phyloP scores from a whole-genome alignment of 2,888 invertebrate species.

The Ephialtes manifestator region DNA sequence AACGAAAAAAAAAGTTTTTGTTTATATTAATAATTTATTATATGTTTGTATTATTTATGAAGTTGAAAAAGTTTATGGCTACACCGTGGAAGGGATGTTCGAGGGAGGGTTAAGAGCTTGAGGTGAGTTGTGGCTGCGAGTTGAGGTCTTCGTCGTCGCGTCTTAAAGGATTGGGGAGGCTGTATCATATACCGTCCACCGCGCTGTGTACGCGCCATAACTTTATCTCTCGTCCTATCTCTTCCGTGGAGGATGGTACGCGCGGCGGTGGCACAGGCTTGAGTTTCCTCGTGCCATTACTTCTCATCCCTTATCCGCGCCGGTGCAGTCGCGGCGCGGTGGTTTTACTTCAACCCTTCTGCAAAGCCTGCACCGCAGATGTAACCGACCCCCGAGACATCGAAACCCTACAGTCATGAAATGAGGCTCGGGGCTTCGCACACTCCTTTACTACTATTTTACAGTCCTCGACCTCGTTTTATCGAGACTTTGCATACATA shows the following conservation, averaged over 20 bases:
- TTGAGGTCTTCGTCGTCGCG: constrained; percentile 10
- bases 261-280: constrained; percentile 27
- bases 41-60: constrained; percentile 15
- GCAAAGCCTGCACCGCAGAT: constrained; percentile 32
- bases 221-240: constrained; percentile 71
- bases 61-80: background rate
- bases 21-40: background rate
- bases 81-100: background rate
- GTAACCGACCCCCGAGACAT: constrained; percentile 48
- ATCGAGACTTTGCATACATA: constrained; percentile 10
- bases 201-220: constrained; percentile 68
- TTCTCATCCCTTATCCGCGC: constrained; percentile 72
- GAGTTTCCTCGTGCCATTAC: constrained; percentile 72
- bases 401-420: constrained; percentile 21
- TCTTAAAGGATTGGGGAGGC: constrained; percentile 16
- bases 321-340: constrained; percentile 56
- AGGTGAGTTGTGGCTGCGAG: constrained; percentile 8
- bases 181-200: constrained; percentile 11
- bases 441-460: constrained; percentile 35
- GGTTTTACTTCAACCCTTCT: constrained; percentile 46
- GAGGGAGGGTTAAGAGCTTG: constrained; percentile 17
- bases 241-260: constrained; percentile 48
- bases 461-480: background rate
- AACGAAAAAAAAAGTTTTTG: background rate
- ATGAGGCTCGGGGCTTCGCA: constrained; percentile 10